phyloP scores from a whole-genome alignment of 1,140 invertebrate genomes.

The Cydia pomonella region DNA sequence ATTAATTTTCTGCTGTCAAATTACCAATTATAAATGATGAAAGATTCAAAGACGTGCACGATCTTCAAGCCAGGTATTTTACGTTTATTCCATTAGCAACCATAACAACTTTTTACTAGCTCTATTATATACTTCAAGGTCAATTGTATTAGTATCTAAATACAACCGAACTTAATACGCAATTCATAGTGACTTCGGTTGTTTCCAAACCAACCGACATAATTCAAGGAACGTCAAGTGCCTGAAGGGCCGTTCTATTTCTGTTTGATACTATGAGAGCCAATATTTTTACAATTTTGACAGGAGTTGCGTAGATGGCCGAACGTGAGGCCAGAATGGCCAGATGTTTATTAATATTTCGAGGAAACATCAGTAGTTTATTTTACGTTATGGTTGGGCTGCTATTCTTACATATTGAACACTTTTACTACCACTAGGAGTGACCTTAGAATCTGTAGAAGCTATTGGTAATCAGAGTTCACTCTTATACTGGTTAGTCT shows the following conservation, averaged over 20 bases:
- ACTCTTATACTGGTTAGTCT: background rate
- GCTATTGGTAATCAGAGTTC: background rate
- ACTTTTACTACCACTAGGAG: background rate
- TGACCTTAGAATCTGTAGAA: background rate
- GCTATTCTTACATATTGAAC: background rate
- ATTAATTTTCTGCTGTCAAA: too few relatives aligned
- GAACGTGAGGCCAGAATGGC: background rate
- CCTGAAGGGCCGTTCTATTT: constrained; percentile 23
- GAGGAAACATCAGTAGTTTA: constrained; percentile 3
- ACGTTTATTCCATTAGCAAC: constrained; percentile 5
- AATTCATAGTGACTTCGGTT: background rate
- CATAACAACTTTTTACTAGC: background rate
- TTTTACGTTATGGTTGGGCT: background rate
- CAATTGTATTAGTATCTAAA: background rate
- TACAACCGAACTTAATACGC: background rate
- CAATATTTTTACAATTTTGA: constrained; percentile 26
- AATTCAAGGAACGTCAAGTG: constrained; percentile 10
- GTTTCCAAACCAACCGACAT: background rate
- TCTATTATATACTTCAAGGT: background rate
- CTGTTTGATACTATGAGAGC: constrained; percentile 11
- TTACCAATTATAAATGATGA: too few relatives aligned
- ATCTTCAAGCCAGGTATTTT: background rate
- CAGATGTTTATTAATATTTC: constrained; percentile 29
- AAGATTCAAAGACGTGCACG: background rate
- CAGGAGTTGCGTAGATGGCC: constrained; percentile 24